Conservation (phyloP, 64 coral and sea anemone genomes). For the Actinia tenebrosa region DNA sequence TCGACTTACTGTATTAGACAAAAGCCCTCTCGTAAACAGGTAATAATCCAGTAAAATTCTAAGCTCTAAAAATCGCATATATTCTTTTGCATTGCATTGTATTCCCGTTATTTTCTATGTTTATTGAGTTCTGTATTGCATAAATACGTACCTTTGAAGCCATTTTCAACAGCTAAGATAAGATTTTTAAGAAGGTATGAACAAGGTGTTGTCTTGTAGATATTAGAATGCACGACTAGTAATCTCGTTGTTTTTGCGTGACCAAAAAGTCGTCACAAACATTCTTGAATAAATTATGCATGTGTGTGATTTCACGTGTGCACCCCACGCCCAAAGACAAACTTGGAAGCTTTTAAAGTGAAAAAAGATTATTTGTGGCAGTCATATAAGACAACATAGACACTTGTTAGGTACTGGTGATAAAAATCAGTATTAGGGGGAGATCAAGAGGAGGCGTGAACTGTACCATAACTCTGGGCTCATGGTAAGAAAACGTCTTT, state of each 20-base stretch:
- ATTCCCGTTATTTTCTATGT: neutral
- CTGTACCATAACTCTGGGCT: too few relatives aligned
- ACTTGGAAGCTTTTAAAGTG: too few relatives aligned
- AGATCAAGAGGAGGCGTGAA: too few relatives aligned
- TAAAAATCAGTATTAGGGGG: too few relatives aligned
- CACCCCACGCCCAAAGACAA: neutral
- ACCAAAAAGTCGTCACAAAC: conserved; percentile 3
- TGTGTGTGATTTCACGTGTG: neutral
- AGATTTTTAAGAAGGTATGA: neutral
- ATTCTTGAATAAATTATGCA: neutral
- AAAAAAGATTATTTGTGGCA: too few relatives aligned
- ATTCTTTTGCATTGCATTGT: neutral
- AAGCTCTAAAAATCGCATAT: neutral
- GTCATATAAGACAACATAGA: too few relatives aligned
- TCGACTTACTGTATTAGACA: neutral
- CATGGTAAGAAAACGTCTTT: neutral
- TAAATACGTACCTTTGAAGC: neutral
- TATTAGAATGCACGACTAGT: too few relatives aligned
- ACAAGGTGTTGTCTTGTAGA: neutral
- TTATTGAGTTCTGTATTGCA: neutral
- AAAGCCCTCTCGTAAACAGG: neutral
- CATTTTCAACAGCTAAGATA: neutral
- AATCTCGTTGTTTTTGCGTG: neutral
- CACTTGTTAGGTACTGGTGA: too few relatives aligned
- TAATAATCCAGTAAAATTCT: neutral